Evolutionary conservation across 2,797 vertebrate genomes (phyloP), one percentile per base, ranked within the genome.

Genomic region (Acridotheres tristis): DNA sequence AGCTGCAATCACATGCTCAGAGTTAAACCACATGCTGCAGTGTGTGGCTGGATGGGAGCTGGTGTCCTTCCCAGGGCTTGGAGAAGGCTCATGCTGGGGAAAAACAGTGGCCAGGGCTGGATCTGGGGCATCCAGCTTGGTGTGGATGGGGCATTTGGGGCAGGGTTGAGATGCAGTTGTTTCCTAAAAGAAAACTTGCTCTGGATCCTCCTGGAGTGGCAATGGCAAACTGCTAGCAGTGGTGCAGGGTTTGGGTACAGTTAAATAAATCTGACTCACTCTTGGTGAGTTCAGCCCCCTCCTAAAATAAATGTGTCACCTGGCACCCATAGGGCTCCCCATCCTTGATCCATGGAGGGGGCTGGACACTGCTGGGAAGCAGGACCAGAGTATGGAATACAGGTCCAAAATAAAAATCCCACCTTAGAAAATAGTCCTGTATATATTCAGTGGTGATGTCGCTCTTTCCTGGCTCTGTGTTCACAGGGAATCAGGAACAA

Each of bases 81-180:
- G 63, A 53, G 66, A 34, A 72, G 34, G 27, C 40, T 47, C 79
- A 48, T 47, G 4, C 30, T 58, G 66, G 62, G n/a, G 18, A 21
- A 53, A 58, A 51, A 14, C 0, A 0, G 27, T 38, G 38, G 10
- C 8, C 13, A 13, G n/a, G 14, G 36, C 5, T 22, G 48, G 51
- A 19, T 42, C n/a, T 55, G 76, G 55, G 62, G 54, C 48, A 27
- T 32, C 43, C 62, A 47, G 11, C 50, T 7, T 14, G 29, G 30
- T 25, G 22, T 55, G 50, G 16, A 21, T 23, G 30, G 7, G 26
- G 23, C 2, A 1, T 81, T 82, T 69, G 18, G 69, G 42, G 42
- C 48, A 38, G 16, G 43, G 25, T 40, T 88, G 1, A 4, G 51
- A 30, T 1, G 2, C 34, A 38, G 25, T 4, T 3, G 1, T 71